Evolutionary conservation across 2,797 vertebrate genomes (phyloP).

Genomic region (Philypnodon macrostomus): DNA sequence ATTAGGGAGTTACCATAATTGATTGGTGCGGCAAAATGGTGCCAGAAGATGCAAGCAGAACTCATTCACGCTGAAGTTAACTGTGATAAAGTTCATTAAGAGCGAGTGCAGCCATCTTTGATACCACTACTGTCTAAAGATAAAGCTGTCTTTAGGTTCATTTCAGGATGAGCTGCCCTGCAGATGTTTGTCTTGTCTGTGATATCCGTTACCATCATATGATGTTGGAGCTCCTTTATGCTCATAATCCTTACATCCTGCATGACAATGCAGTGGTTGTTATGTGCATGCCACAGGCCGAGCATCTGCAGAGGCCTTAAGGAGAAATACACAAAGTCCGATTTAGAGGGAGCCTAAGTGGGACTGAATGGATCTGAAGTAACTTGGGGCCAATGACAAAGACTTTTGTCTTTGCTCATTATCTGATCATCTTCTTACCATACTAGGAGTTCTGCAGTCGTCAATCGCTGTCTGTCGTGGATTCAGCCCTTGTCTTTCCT

Average conservation of each 20-base stretch:
- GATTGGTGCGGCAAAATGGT: no score
- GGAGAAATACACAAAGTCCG: constrained; percentile 22
- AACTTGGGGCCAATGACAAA: constrained; percentile 44
- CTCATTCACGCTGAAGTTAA: no score
- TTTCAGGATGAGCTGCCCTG: neutral
- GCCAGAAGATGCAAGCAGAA: no score
- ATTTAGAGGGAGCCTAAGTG: constrained; percentile 31
- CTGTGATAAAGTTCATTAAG: no score
- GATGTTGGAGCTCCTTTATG: constrained; percentile 18
- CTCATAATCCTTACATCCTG: constrained; percentile 12
- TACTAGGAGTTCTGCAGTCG: constrained; percentile 38
- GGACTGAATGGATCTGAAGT: constrained; percentile 28
- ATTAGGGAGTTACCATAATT: no score
- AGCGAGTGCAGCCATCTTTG: no score
- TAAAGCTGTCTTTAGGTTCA: constrained; percentile 4
- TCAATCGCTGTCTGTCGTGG: constrained; percentile 39
- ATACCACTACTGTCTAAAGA: no score
- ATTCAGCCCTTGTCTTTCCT: constrained; percentile 28
- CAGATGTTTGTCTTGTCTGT: constrained; percentile 17
- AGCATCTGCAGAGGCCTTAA: constrained; percentile 14
- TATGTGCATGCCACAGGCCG: constrained; percentile 4
- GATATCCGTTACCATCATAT: constrained; percentile 19
- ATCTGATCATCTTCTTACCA: constrained; percentile 48
- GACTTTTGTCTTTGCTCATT: constrained; percentile 34
- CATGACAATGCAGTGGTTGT: constrained; percentile 26